These are phyloP conservation scores for Pipa parva DNA, from an alignment of 2,113 vertebrate species.

Conservation along the genomic window DNA sequence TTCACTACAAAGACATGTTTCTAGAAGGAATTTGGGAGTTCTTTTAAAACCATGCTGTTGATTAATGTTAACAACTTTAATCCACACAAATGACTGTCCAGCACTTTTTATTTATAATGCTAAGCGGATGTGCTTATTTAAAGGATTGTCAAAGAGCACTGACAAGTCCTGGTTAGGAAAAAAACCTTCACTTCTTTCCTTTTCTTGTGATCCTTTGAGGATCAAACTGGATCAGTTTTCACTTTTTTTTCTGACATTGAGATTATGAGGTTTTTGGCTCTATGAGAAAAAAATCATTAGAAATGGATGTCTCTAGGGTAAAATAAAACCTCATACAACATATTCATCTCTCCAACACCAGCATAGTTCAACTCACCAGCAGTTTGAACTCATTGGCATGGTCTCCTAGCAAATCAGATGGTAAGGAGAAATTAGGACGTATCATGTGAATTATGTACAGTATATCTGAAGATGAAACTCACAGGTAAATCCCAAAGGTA, in stretches of 20 bases:
- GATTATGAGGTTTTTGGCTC: slow-evolving; percentile 70
- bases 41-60: slow-evolving; percentile 69
- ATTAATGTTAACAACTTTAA: slow-evolving; percentile 72
- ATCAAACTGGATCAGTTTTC: slow-evolving; percentile 69
- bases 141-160: slow-evolving; percentile 58
- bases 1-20: slow-evolving; percentile 77
- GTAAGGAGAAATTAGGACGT: too few relatives aligned
- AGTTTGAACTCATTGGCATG: slow-evolving; percentile 4
- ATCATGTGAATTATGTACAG: too few relatives aligned
- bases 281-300: slow-evolving; percentile 67
- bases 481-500: too few relatives aligned
- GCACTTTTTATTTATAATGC: slow-evolving; percentile 67
- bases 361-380: slow-evolving; percentile 4
- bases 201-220: slow-evolving; percentile 55
- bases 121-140: slow-evolving; percentile 60
- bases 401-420: too few relatives aligned
- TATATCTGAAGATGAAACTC: too few relatives aligned
- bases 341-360: slow-evolving; percentile 66
- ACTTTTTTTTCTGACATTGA: slow-evolving; percentile 56
- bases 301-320: slow-evolving; percentile 70
- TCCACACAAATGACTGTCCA: slow-evolving; percentile 73
- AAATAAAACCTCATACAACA: slow-evolving; percentile 64
- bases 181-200: slow-evolving; percentile 44
- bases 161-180: slow-evolving; percentile 58
- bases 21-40: slow-evolving; percentile 71